Evolutionary conservation across 2,797 vertebrate genomes (phyloP), one percentile per base, ranked within the genome.

Genomic region (Erpetoichthys calabaricus): DNA sequence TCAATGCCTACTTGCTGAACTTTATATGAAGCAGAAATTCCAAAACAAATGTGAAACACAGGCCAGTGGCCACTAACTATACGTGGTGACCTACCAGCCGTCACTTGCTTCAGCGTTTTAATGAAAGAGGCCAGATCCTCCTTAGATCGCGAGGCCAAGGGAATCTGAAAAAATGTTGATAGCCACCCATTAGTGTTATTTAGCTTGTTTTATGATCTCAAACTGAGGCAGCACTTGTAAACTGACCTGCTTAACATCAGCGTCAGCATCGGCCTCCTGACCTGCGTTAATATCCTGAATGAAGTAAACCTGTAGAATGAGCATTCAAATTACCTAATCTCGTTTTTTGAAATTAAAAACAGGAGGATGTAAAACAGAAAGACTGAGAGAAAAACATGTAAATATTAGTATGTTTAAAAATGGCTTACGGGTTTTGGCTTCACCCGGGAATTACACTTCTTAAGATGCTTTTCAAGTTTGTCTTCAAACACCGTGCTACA

Each of bases 371-470:
- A 25, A 25, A 25, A 25, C 2, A 25, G 25, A 25, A 25, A 25
- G 25, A 25, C 25, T 2, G 25, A 1, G 25, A 25, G 25, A 25
- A 25, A 25, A 25, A 25, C 25, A 25, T 25, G 25, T 25, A 25
- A 25, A 25, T 25, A 25, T 25, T 25, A 25, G 25, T 25, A 25
- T 25, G 25, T 25, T 25, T 25, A 25, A 25, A 25, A 25, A 25
- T 25, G 25, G 84, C 94, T 87, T 74, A 97, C 94, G 4, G 95
- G 90, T 71, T 83, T 89, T 3, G 88, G 84, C 65, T 90, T 95
- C 64, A 89, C 89, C 71, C 93, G 90, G 47, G 92, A 87, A 69
- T 98, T 98, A 67, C 95, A 99, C 64, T 92, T 98, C 74, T 87
- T 94, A 72, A 99, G 81, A 63, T 99, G 95, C 67, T 91, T 94